A percentile compares a stretch with the other conserved stretches of the same genome.
Conservation (phyloP, 2,113 vertebrate species). For the Siniperca chuatsi region DNA sequence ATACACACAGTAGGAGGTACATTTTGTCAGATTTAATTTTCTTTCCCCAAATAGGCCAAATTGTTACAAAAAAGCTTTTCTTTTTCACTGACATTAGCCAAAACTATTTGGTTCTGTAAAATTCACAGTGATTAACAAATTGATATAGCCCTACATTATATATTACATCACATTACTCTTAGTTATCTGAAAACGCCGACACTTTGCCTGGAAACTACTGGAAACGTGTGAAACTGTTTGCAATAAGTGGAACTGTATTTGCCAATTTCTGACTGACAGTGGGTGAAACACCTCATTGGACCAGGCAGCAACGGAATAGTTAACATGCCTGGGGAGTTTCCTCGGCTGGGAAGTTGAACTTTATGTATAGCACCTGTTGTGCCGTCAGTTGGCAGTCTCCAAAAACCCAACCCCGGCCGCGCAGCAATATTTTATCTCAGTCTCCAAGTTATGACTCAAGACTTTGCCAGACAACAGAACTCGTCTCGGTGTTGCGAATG, state of each 20-base stretch:
- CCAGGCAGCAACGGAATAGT: conserved; percentile 70
- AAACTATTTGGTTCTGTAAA: not conserved
- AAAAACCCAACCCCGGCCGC: conserved; percentile 58
- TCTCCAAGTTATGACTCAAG: conserved; percentile 66
- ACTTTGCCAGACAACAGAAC: conserved; percentile 65
- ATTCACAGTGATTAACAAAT: no score
- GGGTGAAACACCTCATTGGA: conserved; percentile 28
- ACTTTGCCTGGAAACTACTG: not conserved
- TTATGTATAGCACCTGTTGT: conserved; percentile 90
- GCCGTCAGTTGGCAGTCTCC: conserved; percentile 80
- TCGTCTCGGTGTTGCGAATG: conserved; percentile 45
- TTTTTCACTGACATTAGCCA: not conserved
- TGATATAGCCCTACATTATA: not conserved
- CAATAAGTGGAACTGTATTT: not conserved
- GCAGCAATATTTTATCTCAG: conserved; percentile 70
- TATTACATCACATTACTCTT: not conserved
- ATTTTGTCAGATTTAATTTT: not conserved
- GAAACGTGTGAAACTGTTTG: conserved; percentile 5
- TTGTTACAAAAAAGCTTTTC: not conserved
- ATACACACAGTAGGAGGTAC: not conserved
- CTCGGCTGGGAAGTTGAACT: conserved; percentile 74
- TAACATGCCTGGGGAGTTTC: conserved; percentile 83
- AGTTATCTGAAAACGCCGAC: not conserved
- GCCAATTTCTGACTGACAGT: not conserved
- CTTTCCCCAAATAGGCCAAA: not conserved